phyloP scores from a whole-genome alignment of 1,140 invertebrate species.

The Atopsyche davidsoni region DNA sequence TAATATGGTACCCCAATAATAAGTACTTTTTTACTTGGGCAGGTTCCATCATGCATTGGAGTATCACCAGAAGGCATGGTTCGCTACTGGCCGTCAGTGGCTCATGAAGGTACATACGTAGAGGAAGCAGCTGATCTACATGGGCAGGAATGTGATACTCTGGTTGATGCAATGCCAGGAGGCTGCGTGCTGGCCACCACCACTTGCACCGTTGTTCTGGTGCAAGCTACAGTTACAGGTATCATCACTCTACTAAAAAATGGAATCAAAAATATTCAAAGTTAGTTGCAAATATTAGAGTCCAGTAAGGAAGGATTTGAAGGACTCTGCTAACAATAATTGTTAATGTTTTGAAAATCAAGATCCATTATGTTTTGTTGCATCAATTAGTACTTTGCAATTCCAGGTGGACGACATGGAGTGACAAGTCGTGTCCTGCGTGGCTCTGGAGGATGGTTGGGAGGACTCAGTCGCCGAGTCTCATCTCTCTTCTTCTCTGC shows the following conservation, averaged over 20 bases:
- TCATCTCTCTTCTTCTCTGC: conserved; percentile 84
- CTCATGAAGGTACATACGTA: conserved; percentile 78
- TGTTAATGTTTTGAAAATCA: no score
- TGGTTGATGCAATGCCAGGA: conserved; percentile 62
- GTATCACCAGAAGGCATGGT: conserved; percentile 90
- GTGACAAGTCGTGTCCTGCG: conserved; percentile 66
- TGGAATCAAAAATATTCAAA: no score
- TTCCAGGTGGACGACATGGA: conserved; percentile 54
- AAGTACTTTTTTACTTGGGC: conserved; percentile 8
- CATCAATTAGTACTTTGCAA: neutral
- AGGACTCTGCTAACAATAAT: no score
- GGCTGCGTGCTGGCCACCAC: conserved; percentile 86
- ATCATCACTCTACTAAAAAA: no score
- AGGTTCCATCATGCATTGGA: conserved; percentile 80
- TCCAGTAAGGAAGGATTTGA: no score
- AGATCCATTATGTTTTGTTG: no score
- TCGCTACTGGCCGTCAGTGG: conserved; percentile 85
- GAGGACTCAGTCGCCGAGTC: conserved; percentile 77
- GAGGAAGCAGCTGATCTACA: conserved; percentile 80
- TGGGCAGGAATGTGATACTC: conserved; percentile 74
- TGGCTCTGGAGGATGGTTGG: conserved; percentile 77
- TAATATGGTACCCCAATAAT: neutral
- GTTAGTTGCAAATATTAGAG: no score
- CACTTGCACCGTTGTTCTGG: conserved; percentile 77
- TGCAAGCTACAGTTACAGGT: conserved; percentile 48